These are phyloP conservation scores for Ciona savignyi DNA, from an alignment of 23 tunicate species.

Conservation along the genomic window DNA sequence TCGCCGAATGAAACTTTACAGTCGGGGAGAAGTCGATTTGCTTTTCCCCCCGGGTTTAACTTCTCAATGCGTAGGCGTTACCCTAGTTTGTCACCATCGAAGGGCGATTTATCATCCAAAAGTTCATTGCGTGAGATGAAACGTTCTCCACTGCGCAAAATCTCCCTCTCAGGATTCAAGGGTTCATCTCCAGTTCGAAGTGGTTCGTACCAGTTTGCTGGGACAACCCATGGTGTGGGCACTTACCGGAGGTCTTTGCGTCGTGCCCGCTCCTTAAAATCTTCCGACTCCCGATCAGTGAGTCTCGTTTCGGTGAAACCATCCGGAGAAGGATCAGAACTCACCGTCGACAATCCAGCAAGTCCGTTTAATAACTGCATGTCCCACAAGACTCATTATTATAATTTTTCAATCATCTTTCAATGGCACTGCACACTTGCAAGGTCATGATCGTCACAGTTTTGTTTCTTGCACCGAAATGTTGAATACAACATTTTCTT, in stretches of 20 bases:
- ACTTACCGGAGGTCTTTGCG: constrained; percentile 17
- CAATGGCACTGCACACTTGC: no score
- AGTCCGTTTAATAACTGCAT: constrained; percentile 14
- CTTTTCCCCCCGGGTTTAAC: neutral
- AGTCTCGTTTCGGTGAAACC: constrained; percentile 24
- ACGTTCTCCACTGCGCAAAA: constrained; percentile 28
- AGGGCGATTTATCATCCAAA: no score
- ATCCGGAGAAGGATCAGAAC: neutral
- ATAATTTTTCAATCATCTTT: no score
- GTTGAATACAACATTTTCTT: no score
- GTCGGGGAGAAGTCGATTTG: constrained; percentile 4
- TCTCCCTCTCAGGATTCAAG: constrained; percentile 29
- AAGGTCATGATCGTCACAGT: no score
- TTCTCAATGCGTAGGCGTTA: neutral
- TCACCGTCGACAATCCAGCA: neutral
- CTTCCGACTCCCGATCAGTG: constrained; percentile 11
- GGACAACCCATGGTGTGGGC: neutral
- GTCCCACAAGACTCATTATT: no score
- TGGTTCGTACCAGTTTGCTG: constrained; percentile 39
- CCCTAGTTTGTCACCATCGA: neutral
- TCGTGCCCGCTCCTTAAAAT: constrained; percentile 21
- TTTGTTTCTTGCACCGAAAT: no score
- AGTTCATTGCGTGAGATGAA: no score
- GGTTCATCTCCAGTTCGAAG: constrained; percentile 36
- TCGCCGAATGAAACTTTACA: neutral